A percentile compares a stretch with the other conserved stretches of the same genome.
Conservation (phyloP, 2,113 vertebrate genomes). For the Microcebus ravelobensis region DNA sequence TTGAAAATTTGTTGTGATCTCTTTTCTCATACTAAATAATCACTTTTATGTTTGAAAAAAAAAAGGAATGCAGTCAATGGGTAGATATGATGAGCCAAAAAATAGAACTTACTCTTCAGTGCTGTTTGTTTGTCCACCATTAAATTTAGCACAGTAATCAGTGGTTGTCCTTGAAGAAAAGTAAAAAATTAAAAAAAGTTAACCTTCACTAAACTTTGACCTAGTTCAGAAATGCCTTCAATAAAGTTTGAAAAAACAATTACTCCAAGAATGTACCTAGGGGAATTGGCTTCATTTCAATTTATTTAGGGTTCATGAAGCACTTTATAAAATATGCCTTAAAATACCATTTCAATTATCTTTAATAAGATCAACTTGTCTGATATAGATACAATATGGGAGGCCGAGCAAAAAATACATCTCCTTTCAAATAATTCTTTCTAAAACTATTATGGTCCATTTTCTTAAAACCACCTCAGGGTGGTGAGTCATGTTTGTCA, state of each 20-base stretch:
- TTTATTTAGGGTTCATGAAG: slow-evolving; percentile 71
- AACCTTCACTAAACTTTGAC: slow-evolving; percentile 4
- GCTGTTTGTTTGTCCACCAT: not conserved
- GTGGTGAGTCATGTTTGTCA: slow-evolving; percentile 28
- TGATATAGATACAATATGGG: slow-evolving; percentile 63
- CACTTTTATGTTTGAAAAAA: too few relatives aligned
- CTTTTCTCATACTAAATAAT: too few relatives aligned
- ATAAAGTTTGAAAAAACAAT: slow-evolving; percentile 60
- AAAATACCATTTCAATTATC: slow-evolving; percentile 75
- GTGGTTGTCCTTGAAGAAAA: slow-evolving; percentile 19
- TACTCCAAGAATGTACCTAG: slow-evolving; percentile 22
- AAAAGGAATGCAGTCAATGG: not conserved
- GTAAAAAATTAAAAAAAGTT: slow-evolving; percentile 52
- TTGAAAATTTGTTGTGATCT: too few relatives aligned
- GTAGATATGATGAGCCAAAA: not conserved
- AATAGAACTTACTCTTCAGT: not conserved
- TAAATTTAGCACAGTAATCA: not conserved
- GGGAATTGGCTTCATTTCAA: slow-evolving; percentile 63
- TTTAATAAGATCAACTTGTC: slow-evolving; percentile 74
- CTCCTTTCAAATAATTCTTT: slow-evolving; percentile 66
- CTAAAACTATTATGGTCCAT: slow-evolving; percentile 67
- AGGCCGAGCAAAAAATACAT: slow-evolving; percentile 68
- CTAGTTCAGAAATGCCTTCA: slow-evolving; percentile 53
- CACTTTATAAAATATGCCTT: slow-evolving; percentile 71
- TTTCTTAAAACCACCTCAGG: slow-evolving; percentile 68